These are phyloP conservation scores for Geopemphigus sp. DNA, from an alignment of 1,140 invertebrate genomes.

Conservation along the genomic window DNA sequence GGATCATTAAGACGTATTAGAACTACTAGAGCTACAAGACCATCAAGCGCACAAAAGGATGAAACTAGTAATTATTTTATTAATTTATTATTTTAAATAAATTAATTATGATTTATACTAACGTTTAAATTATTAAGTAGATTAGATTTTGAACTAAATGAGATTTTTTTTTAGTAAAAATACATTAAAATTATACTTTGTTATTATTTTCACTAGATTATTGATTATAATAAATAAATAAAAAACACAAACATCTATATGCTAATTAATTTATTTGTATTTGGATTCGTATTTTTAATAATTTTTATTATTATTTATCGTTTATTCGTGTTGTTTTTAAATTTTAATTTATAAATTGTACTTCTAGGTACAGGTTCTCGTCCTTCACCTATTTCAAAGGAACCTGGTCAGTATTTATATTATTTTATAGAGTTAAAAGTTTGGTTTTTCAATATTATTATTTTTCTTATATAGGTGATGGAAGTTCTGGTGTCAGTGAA, in stretches of 20 bases:
- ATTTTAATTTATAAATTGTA: background rate
- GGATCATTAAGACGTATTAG: constrained; percentile 85
- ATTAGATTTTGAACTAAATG: too few species aligned
- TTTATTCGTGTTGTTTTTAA: background rate
- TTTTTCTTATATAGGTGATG: constrained; percentile 57
- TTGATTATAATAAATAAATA: too few species aligned
- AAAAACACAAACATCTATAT: too few species aligned
- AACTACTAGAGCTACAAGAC: constrained; percentile 70
- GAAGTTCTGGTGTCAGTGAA: constrained; percentile 82
- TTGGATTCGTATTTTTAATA: too few species aligned
- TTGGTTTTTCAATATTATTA: background rate
- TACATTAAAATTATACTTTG: too few species aligned
- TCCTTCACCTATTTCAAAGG: constrained; percentile 55
- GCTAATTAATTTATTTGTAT: too few species aligned
- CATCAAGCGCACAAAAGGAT: constrained; percentile 66
- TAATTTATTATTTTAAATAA: background rate
- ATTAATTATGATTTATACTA: too few species aligned
- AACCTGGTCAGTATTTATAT: constrained; percentile 53
- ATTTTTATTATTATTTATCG: background rate
- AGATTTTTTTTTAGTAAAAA: too few species aligned
- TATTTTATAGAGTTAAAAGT: background rate
- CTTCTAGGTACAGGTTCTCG: constrained; percentile 52
- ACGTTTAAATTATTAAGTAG: too few species aligned
- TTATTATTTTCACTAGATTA: too few species aligned
- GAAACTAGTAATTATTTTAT: constrained; percentile 35